Percentiles rank a stretch among this genome's conserved stretches.
Conservation (phyloP, 2,888 invertebrate genomes). For the Stratiomys singularior region DNA sequence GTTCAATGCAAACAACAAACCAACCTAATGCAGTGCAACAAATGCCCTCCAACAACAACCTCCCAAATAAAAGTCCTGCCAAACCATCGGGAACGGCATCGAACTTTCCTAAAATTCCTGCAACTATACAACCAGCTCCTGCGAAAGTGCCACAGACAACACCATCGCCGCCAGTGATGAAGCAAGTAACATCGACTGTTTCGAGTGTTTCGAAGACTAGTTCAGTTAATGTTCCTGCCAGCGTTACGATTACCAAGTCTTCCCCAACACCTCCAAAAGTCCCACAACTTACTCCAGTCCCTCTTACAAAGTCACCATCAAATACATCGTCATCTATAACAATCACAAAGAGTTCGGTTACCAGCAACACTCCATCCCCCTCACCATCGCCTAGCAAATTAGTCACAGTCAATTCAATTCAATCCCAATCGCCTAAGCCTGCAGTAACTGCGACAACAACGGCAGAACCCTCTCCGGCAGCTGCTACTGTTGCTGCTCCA, state of each 20-base stretch:
- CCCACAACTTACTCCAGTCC: constrained; percentile 53
- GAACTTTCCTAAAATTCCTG: constrained; percentile 33
- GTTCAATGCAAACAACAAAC: not conserved
- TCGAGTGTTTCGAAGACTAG: constrained; percentile 42
- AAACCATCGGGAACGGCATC: constrained; percentile 25
- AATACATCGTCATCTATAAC: constrained; percentile 8
- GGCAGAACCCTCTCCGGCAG: constrained; percentile 65
- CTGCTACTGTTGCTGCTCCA: constrained; percentile 62
- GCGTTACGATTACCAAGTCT: constrained; percentile 41
- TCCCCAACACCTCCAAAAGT: constrained; percentile 13
- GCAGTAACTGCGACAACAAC: constrained; percentile 47
- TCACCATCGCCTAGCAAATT: constrained; percentile 5
- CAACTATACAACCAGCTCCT: constrained; percentile 21
- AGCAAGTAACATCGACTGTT: constrained; percentile 1
- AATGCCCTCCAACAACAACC: constrained; percentile 48
- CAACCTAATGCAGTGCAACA: constrained; percentile 54
- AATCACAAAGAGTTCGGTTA: constrained; percentile 36
- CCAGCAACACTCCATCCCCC: constrained; percentile 1
- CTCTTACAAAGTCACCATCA: constrained; percentile 54
- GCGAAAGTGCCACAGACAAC: constrained; percentile 27
- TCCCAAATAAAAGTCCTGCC: constrained; percentile 47
- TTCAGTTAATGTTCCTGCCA: constrained; percentile 40
- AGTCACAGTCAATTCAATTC: constrained; percentile 27
- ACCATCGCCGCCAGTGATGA: constrained; percentile 3
- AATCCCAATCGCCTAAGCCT: constrained; percentile 40